Conservation (phyloP, 1,140 invertebrate genomes). For the Ridgeia piscesae region DNA sequence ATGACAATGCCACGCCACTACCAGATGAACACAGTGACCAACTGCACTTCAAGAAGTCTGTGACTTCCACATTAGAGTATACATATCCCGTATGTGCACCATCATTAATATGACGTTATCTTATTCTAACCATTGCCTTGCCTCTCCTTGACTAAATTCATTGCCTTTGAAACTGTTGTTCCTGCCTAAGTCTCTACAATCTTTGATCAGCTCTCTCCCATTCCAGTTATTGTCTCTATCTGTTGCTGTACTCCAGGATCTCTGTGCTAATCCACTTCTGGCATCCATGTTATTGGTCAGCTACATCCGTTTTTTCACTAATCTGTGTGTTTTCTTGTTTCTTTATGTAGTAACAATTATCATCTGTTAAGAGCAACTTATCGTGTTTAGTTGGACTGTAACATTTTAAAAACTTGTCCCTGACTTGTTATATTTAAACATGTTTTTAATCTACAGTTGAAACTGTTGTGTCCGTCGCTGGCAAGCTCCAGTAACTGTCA, state of each 20-base stretch:
- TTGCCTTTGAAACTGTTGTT: too few relatives aligned
- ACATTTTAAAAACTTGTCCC: not conserved
- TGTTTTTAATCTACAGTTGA: not conserved
- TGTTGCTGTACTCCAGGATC: too few relatives aligned
- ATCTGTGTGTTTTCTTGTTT: too few relatives aligned
- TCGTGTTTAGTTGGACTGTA: not conserved
- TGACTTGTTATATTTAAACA: not conserved
- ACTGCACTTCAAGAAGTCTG: not conserved
- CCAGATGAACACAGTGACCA: not conserved
- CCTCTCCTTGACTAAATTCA: too few relatives aligned
- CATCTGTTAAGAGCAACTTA: not conserved
- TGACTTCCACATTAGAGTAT: not conserved
- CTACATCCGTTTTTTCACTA: too few relatives aligned
- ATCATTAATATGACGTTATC: too few relatives aligned
- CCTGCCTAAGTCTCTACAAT: too few relatives aligned
- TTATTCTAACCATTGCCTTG: too few relatives aligned
- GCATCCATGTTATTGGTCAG: too few relatives aligned
- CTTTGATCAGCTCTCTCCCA: too few relatives aligned
- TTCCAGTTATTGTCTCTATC: too few relatives aligned
- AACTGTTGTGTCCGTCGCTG: slow-evolving; percentile 14
- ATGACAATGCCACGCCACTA: not conserved
- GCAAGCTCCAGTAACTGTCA: slow-evolving; percentile 10
- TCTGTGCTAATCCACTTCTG: too few relatives aligned
- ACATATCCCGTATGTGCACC: not conserved
- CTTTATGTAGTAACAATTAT: not conserved